Evolutionary conservation across 1,140 invertebrate species (phyloP), one percentile per base, ranked within the genome.

Genomic region (Dolichoris vasculosae): DNA sequence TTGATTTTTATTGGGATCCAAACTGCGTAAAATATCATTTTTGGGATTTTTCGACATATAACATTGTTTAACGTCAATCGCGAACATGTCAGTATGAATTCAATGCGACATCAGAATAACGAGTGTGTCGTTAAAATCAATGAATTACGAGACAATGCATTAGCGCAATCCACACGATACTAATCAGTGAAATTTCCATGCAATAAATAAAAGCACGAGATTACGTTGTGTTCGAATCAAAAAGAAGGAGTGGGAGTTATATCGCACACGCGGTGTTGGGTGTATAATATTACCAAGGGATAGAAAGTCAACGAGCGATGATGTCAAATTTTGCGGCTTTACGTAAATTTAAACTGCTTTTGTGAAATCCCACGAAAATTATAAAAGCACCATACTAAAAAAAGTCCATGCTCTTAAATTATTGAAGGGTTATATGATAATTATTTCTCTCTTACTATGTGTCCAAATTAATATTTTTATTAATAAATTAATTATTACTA

Each of bases 121-220:
- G 63, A 40, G 88, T 89, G 88, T 87, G 86, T 90, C 89, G 91
- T 92, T 91, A 91, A 92, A 92, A 92, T 92, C 91, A 90, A 91
- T 92, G 90, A 92, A 92, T 92, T 92, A 92, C 91, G 92, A 92
- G 91, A 92, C 91, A 92, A 90, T 91, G 90, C 91, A 92, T 92
- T 92, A 92, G 91, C 89, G 90, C 90, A 91, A 89, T 92, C 91
- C 90, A 90, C 92, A 91, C 90, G 91, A 92, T 92, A 91, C 91
- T 92, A 93, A 93, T 93, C 91, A 92, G 92, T 90, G 88, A 92
- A 92, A 93, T 93, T 92, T 92, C 89, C 88, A 88, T 89, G 88
- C 89, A 87, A 91, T 93, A 93, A 91, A 91, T 89, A 91, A 91
- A 87, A 88, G 90, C 89, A 90, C 86, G 88, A 89, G 86, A 88